Base-by-base conservation (phyloP, 2,113 vertebrate species). In the Budorcas taxicolor region DNA sequence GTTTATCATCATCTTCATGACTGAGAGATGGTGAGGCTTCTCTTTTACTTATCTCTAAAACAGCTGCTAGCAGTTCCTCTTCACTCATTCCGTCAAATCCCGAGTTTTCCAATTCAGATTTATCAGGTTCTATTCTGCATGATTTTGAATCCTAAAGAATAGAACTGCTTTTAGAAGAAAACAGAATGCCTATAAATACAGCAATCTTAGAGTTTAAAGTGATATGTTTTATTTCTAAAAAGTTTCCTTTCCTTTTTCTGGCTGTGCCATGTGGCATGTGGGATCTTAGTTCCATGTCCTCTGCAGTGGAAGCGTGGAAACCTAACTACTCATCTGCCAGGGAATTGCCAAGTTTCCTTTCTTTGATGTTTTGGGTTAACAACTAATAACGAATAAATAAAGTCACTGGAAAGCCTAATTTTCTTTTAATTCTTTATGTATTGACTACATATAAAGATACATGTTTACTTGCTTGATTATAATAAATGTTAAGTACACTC, bases 51-150 rank as follows among this genome's bases (percentile, higher is more conserved):
- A 99, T 99, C 98, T 99, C 99, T 76, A 99, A 98, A 94, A 99
- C 99, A 7, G 99, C 99, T 2, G 99, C 99, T 55, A 99, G 96
- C 98, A 99, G 99, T 90, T 99, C 99, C 25, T 99, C 99, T 60
- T 99, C 99, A 0, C 99, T 99, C 97, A 99, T 99, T 67, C 98
- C 99, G 29, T 99, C 98, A 94, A 99, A 99, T 78, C 99, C 98
- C 3, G 98, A 74, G 23, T 98, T 98, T 87, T 97, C 86, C 71
- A 98, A 45, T 90, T 99, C 99, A 0, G 97, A 94, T 90, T 99
- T 99, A 71, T 98, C 98, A 60, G 97, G 81, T 47, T 99, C 98
- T 87, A 96, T 83, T 98, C 96, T 98, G 96, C 88, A 98, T 97
- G 97, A 98, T 98, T 99, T 99, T 78, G 98, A 98, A 97, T 96